Base-by-base conservation (phyloP, 2,113 vertebrate genomes). In the Heptranchias perlo region DNA sequence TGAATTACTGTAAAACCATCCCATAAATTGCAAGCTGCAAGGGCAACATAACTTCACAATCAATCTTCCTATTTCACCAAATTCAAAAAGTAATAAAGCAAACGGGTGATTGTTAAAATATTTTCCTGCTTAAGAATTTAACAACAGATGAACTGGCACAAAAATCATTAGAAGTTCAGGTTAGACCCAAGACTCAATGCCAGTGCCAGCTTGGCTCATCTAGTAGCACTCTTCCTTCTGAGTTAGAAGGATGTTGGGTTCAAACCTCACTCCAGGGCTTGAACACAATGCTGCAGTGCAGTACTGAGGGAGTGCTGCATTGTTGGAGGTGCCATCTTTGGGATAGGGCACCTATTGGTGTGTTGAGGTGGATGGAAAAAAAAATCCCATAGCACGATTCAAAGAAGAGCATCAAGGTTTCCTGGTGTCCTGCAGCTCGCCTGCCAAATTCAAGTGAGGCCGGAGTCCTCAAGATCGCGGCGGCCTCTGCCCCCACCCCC, bases 1-100 rank as follows among this genome's bases (percentile, higher is more conserved):
- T 69, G 64, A 69, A 67, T 95, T 69, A 67, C 28, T 95, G 65
- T 73, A 39, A 69, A 95, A 95, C 25, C 18, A 47, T 31, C 64
- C 64, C 52, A 52, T 73, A 73, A 95, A 95, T 69, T 69, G 94
- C 94, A 69, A 95, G 47, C 23, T 28, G 44, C 25, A 18, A 49
- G 65, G 39, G 39, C 25, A 67, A 18, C 89, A 44, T 28, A 18
- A 69, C 35, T 52, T 69, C 13, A n/a, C 13, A 49, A 95, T 67
- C 94, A 69, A 47, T 95, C 64, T 95, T 95, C 65, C 65, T 49
- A 73, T 52, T 73, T 69, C 94, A 69, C 44, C 94, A 73, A 21
- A 18, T 95, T 49, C 65, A 95, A 35, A 39, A n/a, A 7, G 1
- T 93, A 62, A 64, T 89, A 89, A 89, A 62, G 35, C 13, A 11